Evolutionary conservation across 1,140 invertebrate species (phyloP).

Genomic region (Pygmarrhopalites habei): DNA sequence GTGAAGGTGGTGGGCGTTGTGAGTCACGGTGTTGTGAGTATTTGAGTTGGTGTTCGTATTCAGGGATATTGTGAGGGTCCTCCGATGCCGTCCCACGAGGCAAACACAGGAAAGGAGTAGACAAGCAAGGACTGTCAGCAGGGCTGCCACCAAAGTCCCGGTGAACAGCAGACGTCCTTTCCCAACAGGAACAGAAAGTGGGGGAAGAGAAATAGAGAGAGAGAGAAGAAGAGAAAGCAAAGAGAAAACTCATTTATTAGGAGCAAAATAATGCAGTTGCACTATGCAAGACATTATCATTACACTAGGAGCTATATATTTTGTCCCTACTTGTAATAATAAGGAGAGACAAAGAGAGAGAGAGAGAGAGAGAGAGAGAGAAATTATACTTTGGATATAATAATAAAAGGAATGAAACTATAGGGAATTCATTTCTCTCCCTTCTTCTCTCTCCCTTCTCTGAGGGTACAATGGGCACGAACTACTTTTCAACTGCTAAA

Average conservation of each 20-base stretch:
- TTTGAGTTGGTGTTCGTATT: background rate
- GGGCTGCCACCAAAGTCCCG: conserved; percentile 52
- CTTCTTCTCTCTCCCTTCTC: too few relatives aligned
- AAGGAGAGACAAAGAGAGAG: background rate
- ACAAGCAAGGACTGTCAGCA: conserved; percentile 52
- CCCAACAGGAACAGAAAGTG: too few relatives aligned
- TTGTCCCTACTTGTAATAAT: too few relatives aligned
- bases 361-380: background rate
- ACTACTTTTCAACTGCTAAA: too few relatives aligned
- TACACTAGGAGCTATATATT: too few relatives aligned
- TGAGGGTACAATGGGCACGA: too few relatives aligned
- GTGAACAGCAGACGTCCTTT: conserved; percentile 49
- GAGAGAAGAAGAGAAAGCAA: background rate
- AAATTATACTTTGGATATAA: background rate
- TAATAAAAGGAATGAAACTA: too few relatives aligned
- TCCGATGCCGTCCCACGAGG: conserved; percentile 20
- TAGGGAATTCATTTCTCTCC: too few relatives aligned
- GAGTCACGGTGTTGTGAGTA: background rate
- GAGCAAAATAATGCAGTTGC: too few relatives aligned
- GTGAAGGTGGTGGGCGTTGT: background rate
- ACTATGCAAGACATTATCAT: too few relatives aligned
- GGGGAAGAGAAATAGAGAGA: too few relatives aligned
- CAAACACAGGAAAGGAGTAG: conserved; percentile 54
- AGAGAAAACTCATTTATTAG: background rate
- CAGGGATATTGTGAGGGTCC: background rate